Evolutionary conservation across 2,888 invertebrate genomes (phyloP).

Genomic region (Nebria brevicollis): DNA sequence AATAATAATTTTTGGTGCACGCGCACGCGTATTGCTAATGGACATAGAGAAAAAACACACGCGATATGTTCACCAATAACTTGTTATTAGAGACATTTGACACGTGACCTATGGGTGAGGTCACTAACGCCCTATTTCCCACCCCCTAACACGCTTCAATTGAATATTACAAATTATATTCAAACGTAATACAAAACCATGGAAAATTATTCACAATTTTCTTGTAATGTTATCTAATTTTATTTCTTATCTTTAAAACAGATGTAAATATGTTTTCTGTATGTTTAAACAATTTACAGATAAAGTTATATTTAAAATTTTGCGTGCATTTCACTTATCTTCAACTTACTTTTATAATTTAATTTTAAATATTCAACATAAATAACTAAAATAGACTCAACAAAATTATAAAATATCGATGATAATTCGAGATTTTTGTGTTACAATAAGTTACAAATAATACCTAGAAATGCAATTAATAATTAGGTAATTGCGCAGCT

Average conservation of each 20-base stretch:
- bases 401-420: no score
- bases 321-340: neutral
- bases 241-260: neutral
- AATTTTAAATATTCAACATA: neutral
- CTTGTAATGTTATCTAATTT: neutral
- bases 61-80: constrained; percentile 24
- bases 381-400: no score
- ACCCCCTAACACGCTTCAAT: neutral
- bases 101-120: constrained; percentile 30
- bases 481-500: no score
- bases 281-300: neutral
- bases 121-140: constrained; percentile 21
- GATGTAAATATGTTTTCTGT: neutral
- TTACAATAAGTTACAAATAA: no score
- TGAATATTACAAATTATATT: no score
- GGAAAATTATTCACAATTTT: no score
- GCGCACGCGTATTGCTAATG: constrained; percentile 7
- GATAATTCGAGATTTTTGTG: no score
- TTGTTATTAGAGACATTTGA: constrained; percentile 40
- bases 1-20: neutral
- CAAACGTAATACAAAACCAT: no score
- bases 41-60: neutral
- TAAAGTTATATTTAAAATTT: neutral
- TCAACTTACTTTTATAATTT: neutral
- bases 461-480: no score